Base-by-base conservation (phyloP, 2,113 vertebrate genomes). In the Scolopax mira region DNA sequence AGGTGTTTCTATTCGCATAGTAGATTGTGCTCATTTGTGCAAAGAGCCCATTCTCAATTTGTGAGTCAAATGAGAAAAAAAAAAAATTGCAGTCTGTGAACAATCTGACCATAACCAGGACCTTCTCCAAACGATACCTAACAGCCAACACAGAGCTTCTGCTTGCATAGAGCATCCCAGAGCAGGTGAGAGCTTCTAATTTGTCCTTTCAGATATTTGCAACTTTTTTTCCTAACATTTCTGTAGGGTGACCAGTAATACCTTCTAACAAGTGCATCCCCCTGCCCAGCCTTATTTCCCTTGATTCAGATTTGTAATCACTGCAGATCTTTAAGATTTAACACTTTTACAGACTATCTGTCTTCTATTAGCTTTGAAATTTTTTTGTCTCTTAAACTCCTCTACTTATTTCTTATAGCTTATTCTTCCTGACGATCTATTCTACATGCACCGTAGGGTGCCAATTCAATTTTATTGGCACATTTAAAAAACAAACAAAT, bases 401-500 rank as follows among this genome's bases (percentile, higher is more conserved):
- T 55, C 70, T 87, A 33, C 66, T 88, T 65, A 74, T 70, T 70
- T 78, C 73, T 69, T 83, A 88, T 6, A 85, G 62, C 22, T 95
- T 81, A 70, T 73, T 78, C 78, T 88, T 94, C 84, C n/a, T 82
- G 54, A 95, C 93, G 90, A 52, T 85, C 79, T 94, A 85, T 85
- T 96, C 93, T 90, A 71, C 77, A 79, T 51, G 85, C 74, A 91
- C 79, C 51, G 69, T 41, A 81, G 72, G 85, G 80, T 94, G 89
- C 93, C 79, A 94, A 74, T 93, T 97, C 89, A 52, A 95, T 92
- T 97, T 96, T 91, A 95, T 42, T 79, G 77, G 61, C 21, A 88
- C 88, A 95, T 96, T 97, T 96, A 96, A 97, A 97, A 95, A 94
- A 61, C 80, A 97, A 97, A 97, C 64, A 97, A 94, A 91, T 48